These are phyloP conservation scores for Zapus hudsonius DNA, from an alignment of 2,113 vertebrate species.

Conservation along the genomic window DNA sequence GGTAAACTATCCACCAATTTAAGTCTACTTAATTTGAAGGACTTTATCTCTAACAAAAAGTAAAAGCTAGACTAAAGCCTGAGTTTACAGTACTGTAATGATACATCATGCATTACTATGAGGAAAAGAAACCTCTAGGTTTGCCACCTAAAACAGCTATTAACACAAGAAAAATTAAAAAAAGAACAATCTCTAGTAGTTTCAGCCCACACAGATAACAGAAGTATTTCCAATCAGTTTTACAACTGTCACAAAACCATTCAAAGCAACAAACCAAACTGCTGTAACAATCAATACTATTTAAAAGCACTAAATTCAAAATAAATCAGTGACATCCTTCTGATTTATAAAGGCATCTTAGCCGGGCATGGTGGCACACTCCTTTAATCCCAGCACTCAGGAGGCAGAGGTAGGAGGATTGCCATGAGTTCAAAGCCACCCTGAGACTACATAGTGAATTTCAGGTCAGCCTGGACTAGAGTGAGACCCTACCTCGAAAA, in stretches of 20 bases:
- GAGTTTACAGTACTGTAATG: neutral
- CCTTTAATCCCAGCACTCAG: too few relatives aligned
- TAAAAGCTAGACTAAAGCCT: neutral
- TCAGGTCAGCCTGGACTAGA: too few relatives aligned
- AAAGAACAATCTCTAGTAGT: too few relatives aligned
- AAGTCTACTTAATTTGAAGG: slow-evolving; percentile 28
- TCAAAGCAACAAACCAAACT: slow-evolving; percentile 9
- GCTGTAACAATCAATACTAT: slow-evolving; percentile 14
- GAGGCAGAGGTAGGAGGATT: too few relatives aligned
- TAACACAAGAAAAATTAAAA: slow-evolving; percentile 18
- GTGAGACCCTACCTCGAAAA: too few relatives aligned
- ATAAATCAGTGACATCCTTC: neutral
- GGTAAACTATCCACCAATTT: neutral
- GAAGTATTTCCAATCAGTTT: slow-evolving; percentile 41
- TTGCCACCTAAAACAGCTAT: too few relatives aligned
- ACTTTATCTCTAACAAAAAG: slow-evolving; percentile 18
- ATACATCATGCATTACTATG: neutral
- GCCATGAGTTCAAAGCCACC: too few relatives aligned
- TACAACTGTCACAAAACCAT: slow-evolving; percentile 16
- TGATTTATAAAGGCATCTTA: slow-evolving; percentile 11
- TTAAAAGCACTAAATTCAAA: slow-evolving; percentile 10
- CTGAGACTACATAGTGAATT: too few relatives aligned
- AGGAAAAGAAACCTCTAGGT: neutral
- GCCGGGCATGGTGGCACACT: too few relatives aligned
- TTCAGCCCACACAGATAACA: slow-evolving; percentile 11